Base-by-base conservation (phyloP, 2,113 vertebrate genomes). In the Colossoma macropomum region DNA sequence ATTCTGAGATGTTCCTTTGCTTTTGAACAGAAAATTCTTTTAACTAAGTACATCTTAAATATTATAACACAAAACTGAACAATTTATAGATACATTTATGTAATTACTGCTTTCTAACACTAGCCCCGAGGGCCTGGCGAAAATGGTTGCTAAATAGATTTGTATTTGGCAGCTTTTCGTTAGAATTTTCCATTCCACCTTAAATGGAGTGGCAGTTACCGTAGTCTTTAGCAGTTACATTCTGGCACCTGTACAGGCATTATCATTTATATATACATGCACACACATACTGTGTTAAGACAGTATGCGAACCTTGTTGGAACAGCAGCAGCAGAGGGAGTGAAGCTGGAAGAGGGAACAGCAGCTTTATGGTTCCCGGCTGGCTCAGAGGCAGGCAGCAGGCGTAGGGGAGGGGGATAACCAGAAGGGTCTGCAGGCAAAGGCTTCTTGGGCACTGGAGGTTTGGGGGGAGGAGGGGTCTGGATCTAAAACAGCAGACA, bases 401-500 rank as follows among this genome's bases (percentile, higher is more conserved):
- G 68, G 13, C 86, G 7, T 34, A 79, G 63, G 0, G 72, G 50
- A 1, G 80, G 77, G 70, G 86, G 12, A 73, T 85, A 86, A 17
- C 85, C 11, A 0, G 74, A 88, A 0, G 84, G 82, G 3, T 48
- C 86, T 70, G 83, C 50, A 0, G 85, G 89, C 79, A 86, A 81
- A 23, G 93, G 93, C 82, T 94, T 94, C 9, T 65, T 87, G 11
- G 94, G 92, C 17, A 91, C 90, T 5, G 91, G 78, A 15, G 93
- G 92, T 84, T 91, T 94, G 32, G 82, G 78, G 5, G 90, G 88
- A 81, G 54, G 72, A 23, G 73, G 72, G 45, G 79, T 88, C 92
- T 94, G 89, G 48, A 63, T 68, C 73, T 87, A 82, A 82, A 88
- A 89, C 19, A 76, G 27, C 21, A 87, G 56, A 89, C n/a, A 28